Base-by-base conservation (phyloP, 2,797 vertebrate genomes). In the Melanotaenia nigrans region DNA sequence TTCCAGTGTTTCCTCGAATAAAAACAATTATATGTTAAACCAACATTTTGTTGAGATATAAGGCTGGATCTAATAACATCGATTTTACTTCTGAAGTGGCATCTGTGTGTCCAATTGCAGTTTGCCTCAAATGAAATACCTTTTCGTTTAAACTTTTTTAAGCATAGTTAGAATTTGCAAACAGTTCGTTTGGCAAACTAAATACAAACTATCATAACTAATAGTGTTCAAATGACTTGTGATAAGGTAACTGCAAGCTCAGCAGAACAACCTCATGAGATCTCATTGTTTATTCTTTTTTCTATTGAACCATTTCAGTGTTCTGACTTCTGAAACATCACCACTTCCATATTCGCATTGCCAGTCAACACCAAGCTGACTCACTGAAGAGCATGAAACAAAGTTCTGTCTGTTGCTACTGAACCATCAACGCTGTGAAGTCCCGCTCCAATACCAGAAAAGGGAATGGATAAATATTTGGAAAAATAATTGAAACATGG, bases 311-410 rank as follows among this genome's bases (percentile, higher is more conserved):
- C 53, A 36, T 53, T 6, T 35, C 25, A 70, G 59, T 78, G 56
- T 75, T 77, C 38, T 65, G 68, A 78, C 38, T 40, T 40, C 38
- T 40, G 3, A 40, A 66, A 75, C 67, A 55, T 78, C 64, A 70
- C 63, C 45, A 47, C 74, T 56, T 68, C 58, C 62, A 77, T 62
- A 49, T 82, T 24, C 3, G n/a, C 53, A 9, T 75, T 75, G 73
- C 81, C 73, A 77, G 68, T 69, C 74, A 78, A 54, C 70, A 73
- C 60, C 66, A 78, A 71, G 66, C 80, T 62, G 82, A 69, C 75
- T 89, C 76, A 71, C 85, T 87, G 78, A 73, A 87, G 67, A 66
- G 72, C 65, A 79, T 87, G 79, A 91, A 90, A 85, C 74, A 76
- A 78, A 73, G 79, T 65, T 83, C 82, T 86, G 82, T 89, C 73